Conservation (phyloP, 2,113 vertebrate species). For the Amphilophus citrinellus region DNA sequence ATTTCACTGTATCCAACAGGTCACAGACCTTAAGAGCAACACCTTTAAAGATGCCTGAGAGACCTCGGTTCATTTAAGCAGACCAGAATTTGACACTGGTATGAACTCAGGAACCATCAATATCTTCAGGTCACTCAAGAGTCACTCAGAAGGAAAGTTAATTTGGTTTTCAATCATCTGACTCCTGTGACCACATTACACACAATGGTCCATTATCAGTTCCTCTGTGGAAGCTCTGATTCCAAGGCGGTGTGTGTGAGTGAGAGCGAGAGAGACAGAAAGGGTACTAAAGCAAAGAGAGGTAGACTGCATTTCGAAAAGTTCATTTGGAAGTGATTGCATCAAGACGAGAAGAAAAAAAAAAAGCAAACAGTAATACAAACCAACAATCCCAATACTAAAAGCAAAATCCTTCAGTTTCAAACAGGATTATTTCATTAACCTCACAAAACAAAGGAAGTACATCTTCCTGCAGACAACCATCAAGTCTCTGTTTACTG, state of each 20-base stretch:
- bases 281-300: not conserved
- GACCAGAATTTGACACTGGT: slow-evolving; percentile 54
- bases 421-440: not conserved
- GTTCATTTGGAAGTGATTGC: not conserved
- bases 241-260: slow-evolving; percentile 15
- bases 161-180: slow-evolving; percentile 70
- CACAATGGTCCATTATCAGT: slow-evolving; percentile 62
- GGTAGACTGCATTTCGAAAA: not conserved
- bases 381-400: not conserved
- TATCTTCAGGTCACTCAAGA: slow-evolving; percentile 58
- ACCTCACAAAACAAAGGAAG: not conserved
- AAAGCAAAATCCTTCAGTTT: not conserved
- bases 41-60: not conserved
- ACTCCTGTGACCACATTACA: slow-evolving; percentile 36
- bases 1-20: not conserved
- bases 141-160: slow-evolving; percentile 68
- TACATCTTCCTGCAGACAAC: not conserved
- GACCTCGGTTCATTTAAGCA: slow-evolving; percentile 26
- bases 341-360: not conserved
- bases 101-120: slow-evolving; percentile 18
- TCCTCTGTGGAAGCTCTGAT: slow-evolving; percentile 48
- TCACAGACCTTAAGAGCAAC: not conserved
- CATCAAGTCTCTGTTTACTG: slow-evolving; percentile 18
- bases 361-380: not conserved
- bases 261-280: not conserved